These are phyloP conservation scores for Smittia aterrima DNA, from an alignment of 2,888 invertebrate genomes.

Conservation along the genomic window DNA sequence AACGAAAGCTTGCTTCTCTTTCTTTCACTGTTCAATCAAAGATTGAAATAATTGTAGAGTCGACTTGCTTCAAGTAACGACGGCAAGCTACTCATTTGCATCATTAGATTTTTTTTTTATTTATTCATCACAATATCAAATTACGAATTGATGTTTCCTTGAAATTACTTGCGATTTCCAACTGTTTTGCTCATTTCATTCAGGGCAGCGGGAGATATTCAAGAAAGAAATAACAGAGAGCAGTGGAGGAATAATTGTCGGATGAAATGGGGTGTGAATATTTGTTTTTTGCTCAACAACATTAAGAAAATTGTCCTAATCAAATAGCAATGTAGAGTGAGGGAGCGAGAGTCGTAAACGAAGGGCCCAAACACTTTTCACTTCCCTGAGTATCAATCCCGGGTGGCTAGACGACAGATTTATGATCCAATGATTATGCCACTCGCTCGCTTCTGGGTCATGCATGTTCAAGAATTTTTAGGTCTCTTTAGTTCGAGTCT, in stretches of 20 bases:
- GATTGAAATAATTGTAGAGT: neutral
- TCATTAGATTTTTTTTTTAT: neutral
- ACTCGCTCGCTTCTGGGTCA: too few species aligned
- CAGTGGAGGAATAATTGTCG: neutral
- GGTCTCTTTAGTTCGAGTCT: too few species aligned
- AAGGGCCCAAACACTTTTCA: too few species aligned
- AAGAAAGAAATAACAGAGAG: neutral
- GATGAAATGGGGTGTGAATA: constrained; percentile 17
- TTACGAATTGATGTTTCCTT: constrained; percentile 13
- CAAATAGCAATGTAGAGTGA: constrained; percentile 18
- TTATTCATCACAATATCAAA: neutral
- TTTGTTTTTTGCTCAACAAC: constrained; percentile 15
- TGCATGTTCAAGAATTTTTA: too few species aligned
- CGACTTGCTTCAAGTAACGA: neutral
- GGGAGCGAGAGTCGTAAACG: neutral
- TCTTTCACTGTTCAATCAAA: neutral
- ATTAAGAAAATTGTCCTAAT: constrained; percentile 36
- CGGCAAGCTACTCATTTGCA: constrained; percentile 3
- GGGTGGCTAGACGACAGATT: too few species aligned
- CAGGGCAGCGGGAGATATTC: neutral
- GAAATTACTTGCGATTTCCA: constrained; percentile 18
- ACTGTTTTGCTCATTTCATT: constrained; percentile 17
- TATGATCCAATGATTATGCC: too few species aligned
- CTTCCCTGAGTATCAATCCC: too few species aligned
- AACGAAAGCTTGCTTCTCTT: neutral